Evolutionary conservation across 2,113 vertebrate species (phyloP).

Genomic region (Eonycteris spelaea): DNA sequence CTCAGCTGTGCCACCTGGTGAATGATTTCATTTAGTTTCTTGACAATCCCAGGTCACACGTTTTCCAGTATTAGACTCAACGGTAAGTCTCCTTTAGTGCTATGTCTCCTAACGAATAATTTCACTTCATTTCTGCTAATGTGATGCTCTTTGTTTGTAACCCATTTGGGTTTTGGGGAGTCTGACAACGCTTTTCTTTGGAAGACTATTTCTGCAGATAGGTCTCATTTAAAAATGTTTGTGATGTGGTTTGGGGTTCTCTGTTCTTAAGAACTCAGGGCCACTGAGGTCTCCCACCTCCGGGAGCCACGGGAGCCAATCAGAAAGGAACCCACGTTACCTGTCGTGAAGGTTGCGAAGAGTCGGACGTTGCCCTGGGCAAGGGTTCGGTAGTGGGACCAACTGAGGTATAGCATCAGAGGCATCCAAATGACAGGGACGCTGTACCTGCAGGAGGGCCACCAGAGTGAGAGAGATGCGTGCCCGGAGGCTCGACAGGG

Average conservation of each 20-base stretch:
- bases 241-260: neutral
- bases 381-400: conserved; percentile 88
- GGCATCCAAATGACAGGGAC: conserved; percentile 94
- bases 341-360: conserved; percentile 85
- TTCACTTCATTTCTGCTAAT: neutral
- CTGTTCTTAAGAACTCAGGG: neutral
- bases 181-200: neutral
- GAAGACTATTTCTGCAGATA: neutral
- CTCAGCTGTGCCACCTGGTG: neutral
- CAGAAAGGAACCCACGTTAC: conserved; percentile 62
- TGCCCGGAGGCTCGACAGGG: fast-evolving
- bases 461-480: neutral
- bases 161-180: neutral
- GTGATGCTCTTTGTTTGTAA: neutral
- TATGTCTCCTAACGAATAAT: neutral
- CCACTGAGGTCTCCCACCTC: neutral
- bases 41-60: neutral
- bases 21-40: neutral
- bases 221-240: neutral
- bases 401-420: conserved; percentile 90
- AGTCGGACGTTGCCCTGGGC: conserved; percentile 87
- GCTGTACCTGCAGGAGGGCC: conserved; percentile 85
- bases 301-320: neutral
- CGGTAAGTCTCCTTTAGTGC: neutral
- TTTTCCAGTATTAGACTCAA: neutral